Evolutionary conservation across 2,113 vertebrate genomes (phyloP), one percentile per base, ranked within the genome.

Genomic region (Lophochroa leadbeateri): DNA sequence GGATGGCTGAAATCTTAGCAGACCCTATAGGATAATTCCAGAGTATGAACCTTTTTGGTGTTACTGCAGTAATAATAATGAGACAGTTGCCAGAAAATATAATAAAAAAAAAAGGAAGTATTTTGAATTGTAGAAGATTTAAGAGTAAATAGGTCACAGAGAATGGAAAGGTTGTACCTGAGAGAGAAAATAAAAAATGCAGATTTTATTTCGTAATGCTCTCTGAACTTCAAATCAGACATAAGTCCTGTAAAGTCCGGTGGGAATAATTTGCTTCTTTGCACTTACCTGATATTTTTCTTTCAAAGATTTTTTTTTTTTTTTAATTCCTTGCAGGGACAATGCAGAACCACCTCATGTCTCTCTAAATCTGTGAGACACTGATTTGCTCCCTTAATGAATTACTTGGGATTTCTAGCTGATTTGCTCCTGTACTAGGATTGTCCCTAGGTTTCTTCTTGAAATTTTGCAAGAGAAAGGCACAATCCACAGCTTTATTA

Each of bases 361-460:
- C 27, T 85, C 49, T 85, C 3, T 82, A 72, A 47, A 52, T 74
- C 46, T 50, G 6, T 67, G 41, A 90, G 82, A 92, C 69, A 49
- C n/a, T 88, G 69, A 64, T 92, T 92, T 86, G 28, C 39, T 81
- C 68, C 52, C 44, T 83, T 94, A 93, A 90, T 87, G 65, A 97
- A 84, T 92, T 95, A 76, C 27, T 4, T 52, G 90, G 77, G 77
- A 89, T 94, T 93, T 96, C 69, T 65, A 39, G 18, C 29, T 41
- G 74, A 71, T 89, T 81, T 1, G 1, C 80, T 86, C 16, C 55
- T 71, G 49, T 76, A 20, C 21, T 67, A 28, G 47, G 23, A 8
- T 90, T 79, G 94, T 91, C 70, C 78, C 67, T 50, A 27, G 44
- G 37, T 72, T 68, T 94, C 39, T 33, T 93, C 64, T 53, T 57